Evolutionary conservation across 2,888 invertebrate species (phyloP).

Genomic region (Eumerus sabulonum): DNA sequence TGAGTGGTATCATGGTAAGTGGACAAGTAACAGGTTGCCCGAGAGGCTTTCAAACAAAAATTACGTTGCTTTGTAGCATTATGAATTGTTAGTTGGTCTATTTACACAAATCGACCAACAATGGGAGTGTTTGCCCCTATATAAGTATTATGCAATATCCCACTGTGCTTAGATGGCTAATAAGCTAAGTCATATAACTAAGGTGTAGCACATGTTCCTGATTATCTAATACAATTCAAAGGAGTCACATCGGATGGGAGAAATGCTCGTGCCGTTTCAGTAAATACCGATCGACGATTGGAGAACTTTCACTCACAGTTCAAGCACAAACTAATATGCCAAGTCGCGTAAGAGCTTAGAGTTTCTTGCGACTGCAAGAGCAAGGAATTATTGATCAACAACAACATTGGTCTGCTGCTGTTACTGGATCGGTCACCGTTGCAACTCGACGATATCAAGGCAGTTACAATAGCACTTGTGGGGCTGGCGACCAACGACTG

Average conservation of each 20-base stretch:
- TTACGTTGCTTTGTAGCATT: conserved; percentile 40
- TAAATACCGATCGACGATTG: conserved; percentile 19
- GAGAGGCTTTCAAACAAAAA: conserved; percentile 40
- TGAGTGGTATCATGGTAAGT: conserved; percentile 46
- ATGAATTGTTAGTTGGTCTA: conserved; percentile 19
- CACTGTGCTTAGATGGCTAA: not conserved
- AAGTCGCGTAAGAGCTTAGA: conserved; percentile 31
- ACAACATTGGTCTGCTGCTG: conserved; percentile 6
- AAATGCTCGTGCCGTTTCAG: conserved; percentile 29
- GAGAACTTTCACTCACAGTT: conserved; percentile 61
- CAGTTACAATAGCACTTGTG: conserved; percentile 7
- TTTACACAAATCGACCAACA: conserved; percentile 36
- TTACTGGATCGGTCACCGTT: not conserved
- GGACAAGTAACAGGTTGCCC: conserved; percentile 52
- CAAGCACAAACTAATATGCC: conserved; percentile 54
- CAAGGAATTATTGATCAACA: conserved; percentile 40
- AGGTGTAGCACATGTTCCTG: conserved; percentile 11
- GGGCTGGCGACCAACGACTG: conserved; percentile 1
- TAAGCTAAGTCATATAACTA: conserved; percentile 1
- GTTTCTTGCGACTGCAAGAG: conserved; percentile 8
- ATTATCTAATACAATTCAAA: conserved; percentile 35
- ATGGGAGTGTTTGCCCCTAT: conserved; percentile 28
- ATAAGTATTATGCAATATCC: conserved; percentile 41
- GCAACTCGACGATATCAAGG: conserved; percentile 23
- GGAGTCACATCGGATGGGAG: conserved; percentile 43